Evolutionary conservation across 2,888 invertebrate genomes (phyloP).

Genomic region (Pollenia angustigena): DNA sequence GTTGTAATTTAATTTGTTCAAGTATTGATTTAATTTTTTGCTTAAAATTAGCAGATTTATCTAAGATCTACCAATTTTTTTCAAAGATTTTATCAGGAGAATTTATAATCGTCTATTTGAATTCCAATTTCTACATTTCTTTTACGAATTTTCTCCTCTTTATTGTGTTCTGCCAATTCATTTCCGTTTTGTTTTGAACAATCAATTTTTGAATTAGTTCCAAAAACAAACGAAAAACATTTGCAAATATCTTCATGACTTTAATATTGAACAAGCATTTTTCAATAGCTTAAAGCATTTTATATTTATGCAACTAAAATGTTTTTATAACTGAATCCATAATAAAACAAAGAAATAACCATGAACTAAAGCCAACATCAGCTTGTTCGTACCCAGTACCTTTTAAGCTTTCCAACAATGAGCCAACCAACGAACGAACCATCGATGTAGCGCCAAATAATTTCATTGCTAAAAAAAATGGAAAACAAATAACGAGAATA

Average conservation of each 20-base stretch:
- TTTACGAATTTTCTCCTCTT: not conserved
- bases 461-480: conserved; percentile 41
- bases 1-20: not conserved
- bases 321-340: conserved; percentile 3
- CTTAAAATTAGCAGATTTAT: too few species aligned
- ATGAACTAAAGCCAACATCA: conserved; percentile 31
- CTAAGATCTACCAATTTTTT: not conserved
- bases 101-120: conserved; percentile 11
- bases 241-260: conserved; percentile 35
- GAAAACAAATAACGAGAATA: conserved; percentile 16
- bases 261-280: conserved; percentile 19
- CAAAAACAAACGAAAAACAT: conserved; percentile 50
- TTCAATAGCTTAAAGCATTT: conserved; percentile 45
- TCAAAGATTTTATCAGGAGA: not conserved
- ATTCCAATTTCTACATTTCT: not conserved
- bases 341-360: conserved; percentile 13
- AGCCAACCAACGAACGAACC: conserved; percentile 20
- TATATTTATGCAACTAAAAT: conserved; percentile 28
- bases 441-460: conserved; percentile 39
- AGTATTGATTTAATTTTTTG: not conserved
- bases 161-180: conserved; percentile 44
- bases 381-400: not conserved
- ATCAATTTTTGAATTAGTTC: conserved; percentile 66
- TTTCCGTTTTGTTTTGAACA: conserved; percentile 53
- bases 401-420: not conserved